These are phyloP conservation scores for Brachionus paranguensis DNA, from an alignment of 1,140 invertebrate species.

Conservation along the genomic window DNA sequence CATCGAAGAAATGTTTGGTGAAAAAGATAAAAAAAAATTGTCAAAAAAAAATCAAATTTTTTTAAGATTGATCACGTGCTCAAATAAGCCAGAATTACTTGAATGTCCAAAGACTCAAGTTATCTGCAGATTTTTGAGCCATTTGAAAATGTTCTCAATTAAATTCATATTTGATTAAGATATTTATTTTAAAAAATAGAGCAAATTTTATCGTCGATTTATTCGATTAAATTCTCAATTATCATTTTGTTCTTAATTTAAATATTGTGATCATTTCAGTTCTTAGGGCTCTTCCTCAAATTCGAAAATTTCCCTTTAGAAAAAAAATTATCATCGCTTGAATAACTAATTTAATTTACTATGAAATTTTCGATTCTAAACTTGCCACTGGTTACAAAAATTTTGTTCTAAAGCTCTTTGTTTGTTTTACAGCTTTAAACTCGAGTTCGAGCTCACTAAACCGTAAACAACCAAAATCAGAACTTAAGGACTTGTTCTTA, in stretches of 20 bases:
- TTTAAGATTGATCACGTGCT: neutral
- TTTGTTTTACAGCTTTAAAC: neutral
- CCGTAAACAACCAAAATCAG: neutral
- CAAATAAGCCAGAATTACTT: neutral
- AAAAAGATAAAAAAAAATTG: no score
- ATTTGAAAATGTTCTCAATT: neutral
- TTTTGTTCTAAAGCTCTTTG: neutral
- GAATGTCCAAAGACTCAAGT: neutral
- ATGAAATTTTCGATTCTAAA: neutral
- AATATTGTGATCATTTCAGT: neutral
- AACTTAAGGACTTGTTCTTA: neutral
- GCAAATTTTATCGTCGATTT: constrained; percentile 19
- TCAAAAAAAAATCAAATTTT: no score
- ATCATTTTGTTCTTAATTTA: neutral
- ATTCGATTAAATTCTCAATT: constrained; percentile 7
- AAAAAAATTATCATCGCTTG: constrained; percentile 34
- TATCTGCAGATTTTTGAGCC: neutral
- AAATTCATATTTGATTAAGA: neutral
- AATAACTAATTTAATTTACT: constrained; percentile 12
- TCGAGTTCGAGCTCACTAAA: neutral
- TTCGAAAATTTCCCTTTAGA: neutral
- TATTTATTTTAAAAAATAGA: neutral
- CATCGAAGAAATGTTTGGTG: no score
- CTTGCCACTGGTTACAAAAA: neutral
- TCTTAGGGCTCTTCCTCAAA: neutral